Evolutionary conservation across 2,113 vertebrate species (phyloP), one percentile per base, ranked within the genome.

Genomic region (Callorhinus ursinus): DNA sequence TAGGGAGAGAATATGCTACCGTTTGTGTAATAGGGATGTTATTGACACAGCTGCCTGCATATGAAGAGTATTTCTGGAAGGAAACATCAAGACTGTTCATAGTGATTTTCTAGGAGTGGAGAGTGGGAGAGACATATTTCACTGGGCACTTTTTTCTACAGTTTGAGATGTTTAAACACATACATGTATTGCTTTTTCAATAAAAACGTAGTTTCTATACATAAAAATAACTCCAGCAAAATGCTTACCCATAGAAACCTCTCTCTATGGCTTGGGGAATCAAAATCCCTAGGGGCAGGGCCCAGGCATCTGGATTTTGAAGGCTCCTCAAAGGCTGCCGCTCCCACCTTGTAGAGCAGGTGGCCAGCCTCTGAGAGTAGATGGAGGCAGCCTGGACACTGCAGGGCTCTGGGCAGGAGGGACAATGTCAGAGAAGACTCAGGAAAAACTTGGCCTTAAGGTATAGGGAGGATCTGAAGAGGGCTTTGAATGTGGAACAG

Each of bases 211-310:
- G 84, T 51, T 95, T 95, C 71, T 94, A 76, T 21, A 83, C 21
- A 93, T 33, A 76, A 21, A 95, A 65, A 53, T 69, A 94, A 90
- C 42, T 90, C 36, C 16, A 96, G 71, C 42, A 95, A 96, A 91
- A 96, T 49, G n/a, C 10, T n/a, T 65, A 94, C 36, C 46, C 13
- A 81, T 39, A 92, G 71, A 90, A 53, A 46, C 21, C 36, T 84
- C 26, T 22, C 28, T 81, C 31, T 21, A 55, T 77, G 49, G 36
- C 26, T 93, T 39, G 65, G 65, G 61, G 14, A 92, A 92, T 87
- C 42, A 92, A 76, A 72, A 9, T 88, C 46, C 49, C 36, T n/a
- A n/a, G 39, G 36, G 36, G 14, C 21, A 95, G 69, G 57, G 51
- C 59, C 14, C 42, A 88, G 72, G 74, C 3, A 53, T 2, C 74